These are phyloP conservation scores for Tragopan temminckii DNA, from an alignment of 2,797 vertebrate species.

Conservation along the genomic window DNA sequence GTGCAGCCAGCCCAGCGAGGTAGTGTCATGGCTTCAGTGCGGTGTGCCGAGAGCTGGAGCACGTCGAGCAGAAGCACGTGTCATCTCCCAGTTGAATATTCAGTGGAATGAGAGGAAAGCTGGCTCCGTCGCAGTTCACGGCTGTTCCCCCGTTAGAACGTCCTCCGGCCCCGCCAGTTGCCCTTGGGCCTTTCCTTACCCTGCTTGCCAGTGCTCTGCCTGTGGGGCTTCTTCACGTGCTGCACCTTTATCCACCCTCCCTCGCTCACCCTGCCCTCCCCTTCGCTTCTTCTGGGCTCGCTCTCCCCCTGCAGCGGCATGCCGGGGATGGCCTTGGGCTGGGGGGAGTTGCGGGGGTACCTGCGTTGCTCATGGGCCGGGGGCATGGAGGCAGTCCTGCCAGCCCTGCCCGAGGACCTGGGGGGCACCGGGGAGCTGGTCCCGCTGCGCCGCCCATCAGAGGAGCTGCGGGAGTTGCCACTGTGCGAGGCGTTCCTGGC, in stretches of 20 bases:
- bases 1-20: not conserved
- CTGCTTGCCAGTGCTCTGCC: conserved; percentile 83
- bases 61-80: not conserved
- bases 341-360: conserved; percentile 14
- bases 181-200: conserved; percentile 87
- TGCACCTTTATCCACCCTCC: conserved; percentile 96
- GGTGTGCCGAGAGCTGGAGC: not conserved
- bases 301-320: conserved; percentile 82
- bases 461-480: conserved; percentile 77
- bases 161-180: conserved; percentile 82
- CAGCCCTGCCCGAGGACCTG: conserved; percentile 52
- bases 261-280: conserved; percentile 85
- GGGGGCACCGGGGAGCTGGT: conserved; percentile 68
- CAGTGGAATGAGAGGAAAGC: not conserved
- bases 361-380: conserved; percentile 54
- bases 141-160: conserved; percentile 57
- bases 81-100: not conserved
- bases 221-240: conserved; percentile 86
- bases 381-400: conserved; percentile 19
- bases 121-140: not conserved
- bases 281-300: conserved; percentile 73
- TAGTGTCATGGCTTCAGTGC: not conserved
- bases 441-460: conserved; percentile 70
- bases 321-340: conserved; percentile 86
- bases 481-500: conserved; percentile 70